Evolutionary conservation across 2,797 vertebrate genomes (phyloP).

Genomic region (Etheostoma nigrum): DNA sequence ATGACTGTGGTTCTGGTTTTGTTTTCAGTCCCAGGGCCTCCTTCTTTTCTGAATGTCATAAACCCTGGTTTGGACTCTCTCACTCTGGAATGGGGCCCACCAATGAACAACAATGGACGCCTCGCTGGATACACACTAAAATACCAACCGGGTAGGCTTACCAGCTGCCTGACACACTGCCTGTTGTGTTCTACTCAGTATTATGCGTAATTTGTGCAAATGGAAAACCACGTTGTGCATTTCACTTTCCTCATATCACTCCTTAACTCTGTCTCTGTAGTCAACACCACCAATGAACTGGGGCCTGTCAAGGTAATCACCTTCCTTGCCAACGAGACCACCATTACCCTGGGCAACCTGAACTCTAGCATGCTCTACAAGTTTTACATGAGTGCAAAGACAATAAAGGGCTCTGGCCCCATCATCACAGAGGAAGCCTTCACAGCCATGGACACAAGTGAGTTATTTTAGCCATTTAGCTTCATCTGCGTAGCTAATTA

Average conservation of each 20-base stretch:
- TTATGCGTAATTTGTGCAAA: background rate
- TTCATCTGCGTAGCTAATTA: background rate
- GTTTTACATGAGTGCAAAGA: constrained; percentile 92
- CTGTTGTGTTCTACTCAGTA: background rate
- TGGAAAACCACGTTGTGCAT: background rate
- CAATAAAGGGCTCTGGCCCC: constrained; percentile 90
- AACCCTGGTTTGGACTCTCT: constrained; percentile 89
- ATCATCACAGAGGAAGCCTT: constrained; percentile 89
- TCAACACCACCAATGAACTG: constrained; percentile 91
- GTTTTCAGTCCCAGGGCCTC: constrained; percentile 90
- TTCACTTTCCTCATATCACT: background rate
- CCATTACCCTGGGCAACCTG: constrained; percentile 87
- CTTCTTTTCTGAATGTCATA: constrained; percentile 87
- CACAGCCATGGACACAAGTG: constrained; percentile 94
- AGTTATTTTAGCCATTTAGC: constrained; percentile 58
- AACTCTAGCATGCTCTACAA: constrained; percentile 95
- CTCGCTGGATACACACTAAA: constrained; percentile 92
- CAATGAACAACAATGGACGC: constrained; percentile 89
- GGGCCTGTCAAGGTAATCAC: constrained; percentile 87
- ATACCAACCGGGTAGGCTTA: constrained; percentile 91
- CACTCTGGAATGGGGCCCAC: constrained; percentile 92
- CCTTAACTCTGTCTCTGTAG: constrained; percentile 70
- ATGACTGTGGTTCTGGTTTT: constrained; percentile 30
- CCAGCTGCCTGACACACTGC: background rate
- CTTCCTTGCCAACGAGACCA: constrained; percentile 91